phyloP scores from a whole-genome alignment of 2,797 vertebrate species.

The Betta splendens region DNA sequence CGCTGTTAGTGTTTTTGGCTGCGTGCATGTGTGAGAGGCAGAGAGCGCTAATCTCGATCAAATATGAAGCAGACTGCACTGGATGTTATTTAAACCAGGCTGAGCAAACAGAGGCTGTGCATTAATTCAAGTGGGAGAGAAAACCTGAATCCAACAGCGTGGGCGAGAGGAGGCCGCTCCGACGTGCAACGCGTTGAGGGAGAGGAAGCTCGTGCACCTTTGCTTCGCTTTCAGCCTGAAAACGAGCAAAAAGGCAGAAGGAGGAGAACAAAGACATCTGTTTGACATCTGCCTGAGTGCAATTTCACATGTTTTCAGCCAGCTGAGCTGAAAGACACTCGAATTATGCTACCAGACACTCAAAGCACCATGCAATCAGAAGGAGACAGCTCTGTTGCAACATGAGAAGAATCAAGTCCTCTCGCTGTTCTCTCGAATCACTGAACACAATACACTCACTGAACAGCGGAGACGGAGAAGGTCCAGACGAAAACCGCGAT shows the following conservation, averaged over 20 bases:
- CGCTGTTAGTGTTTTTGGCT: conserved; percentile 37
- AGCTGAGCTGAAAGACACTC: conserved; percentile 52
- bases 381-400: conserved; percentile 41
- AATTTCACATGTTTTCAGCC: conserved; percentile 55
- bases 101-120: conserved; percentile 19
- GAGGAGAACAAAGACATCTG: conserved; percentile 46
- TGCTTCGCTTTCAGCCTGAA: conserved; percentile 4
- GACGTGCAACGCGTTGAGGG: neutral
- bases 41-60: conserved; percentile 41
- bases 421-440: conserved; percentile 26
- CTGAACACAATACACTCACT: conserved; percentile 13
- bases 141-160: neutral
- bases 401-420: conserved; percentile 46
- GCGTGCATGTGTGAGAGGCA: neutral
- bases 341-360: conserved; percentile 52
- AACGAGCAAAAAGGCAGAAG: neutral
- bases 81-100: conserved; percentile 49
- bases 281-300: conserved; percentile 42
- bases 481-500: conserved; percentile 11
- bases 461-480: conserved; percentile 23
- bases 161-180: neutral
- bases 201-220: neutral
- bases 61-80: conserved; percentile 52
- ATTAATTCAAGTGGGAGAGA: conserved; percentile 13
- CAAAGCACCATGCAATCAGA: conserved; percentile 57